phyloP scores from a whole-genome alignment of 2,113 vertebrate genomes.

The Lontra canadensis region DNA sequence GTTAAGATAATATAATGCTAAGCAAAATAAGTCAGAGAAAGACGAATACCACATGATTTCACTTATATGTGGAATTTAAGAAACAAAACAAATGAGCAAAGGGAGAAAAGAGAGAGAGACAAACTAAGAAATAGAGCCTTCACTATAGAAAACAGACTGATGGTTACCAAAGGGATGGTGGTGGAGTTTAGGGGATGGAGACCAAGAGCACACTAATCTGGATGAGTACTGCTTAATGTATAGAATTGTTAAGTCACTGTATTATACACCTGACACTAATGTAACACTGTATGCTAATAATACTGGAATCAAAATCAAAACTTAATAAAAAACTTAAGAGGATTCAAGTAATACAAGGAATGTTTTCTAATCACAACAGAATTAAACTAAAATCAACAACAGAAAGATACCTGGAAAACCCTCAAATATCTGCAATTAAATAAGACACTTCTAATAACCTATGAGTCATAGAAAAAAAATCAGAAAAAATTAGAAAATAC shows the following conservation, averaged over 20 bases:
- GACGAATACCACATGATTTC: neutral
- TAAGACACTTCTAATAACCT: neutral
- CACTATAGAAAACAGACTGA: neutral
- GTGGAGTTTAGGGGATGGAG: neutral
- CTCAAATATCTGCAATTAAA: slow-evolving; percentile 20
- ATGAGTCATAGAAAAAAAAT: neutral
- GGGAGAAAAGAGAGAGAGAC: neutral
- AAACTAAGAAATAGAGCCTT: neutral
- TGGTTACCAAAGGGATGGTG: neutral
- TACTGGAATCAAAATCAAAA: neutral
- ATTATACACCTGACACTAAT: neutral
- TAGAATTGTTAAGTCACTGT: neutral
- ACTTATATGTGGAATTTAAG: neutral
- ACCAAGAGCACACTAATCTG: neutral
- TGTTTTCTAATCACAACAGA: slow-evolving; percentile 17
- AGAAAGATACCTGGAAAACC: neutral
- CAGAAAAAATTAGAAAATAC: neutral
- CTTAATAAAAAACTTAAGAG: neutral
- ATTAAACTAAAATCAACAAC: neutral
- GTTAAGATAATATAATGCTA: neutral
- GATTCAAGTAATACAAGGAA: slow-evolving; percentile 10
- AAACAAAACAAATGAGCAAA: neutral
- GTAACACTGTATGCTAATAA: neutral
- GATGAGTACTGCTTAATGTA: neutral
- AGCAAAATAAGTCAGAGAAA: neutral